phyloP scores from a whole-genome alignment of 2,113 vertebrate species.

The Phalacrocorax aristotelis region DNA sequence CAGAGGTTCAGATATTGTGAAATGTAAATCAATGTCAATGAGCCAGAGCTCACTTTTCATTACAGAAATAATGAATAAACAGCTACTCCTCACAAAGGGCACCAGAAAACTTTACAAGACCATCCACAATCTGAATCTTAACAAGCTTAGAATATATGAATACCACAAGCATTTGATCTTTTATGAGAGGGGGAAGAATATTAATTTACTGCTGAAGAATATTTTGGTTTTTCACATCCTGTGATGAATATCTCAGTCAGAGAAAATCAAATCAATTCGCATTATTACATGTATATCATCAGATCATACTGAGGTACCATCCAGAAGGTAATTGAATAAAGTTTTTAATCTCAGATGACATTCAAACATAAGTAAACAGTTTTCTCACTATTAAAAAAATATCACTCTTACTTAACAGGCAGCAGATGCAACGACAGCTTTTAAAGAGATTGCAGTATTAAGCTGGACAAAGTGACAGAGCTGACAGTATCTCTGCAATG shows the following conservation, averaged over 20 bases:
- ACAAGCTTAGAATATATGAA: background rate
- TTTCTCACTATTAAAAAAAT: background rate
- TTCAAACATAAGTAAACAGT: slow-evolving; percentile 22
- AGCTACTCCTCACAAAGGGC: background rate
- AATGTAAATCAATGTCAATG: background rate
- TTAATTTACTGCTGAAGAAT: slow-evolving; percentile 14
- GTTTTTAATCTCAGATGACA: slow-evolving; percentile 43
- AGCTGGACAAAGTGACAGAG: background rate
- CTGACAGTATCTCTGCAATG: background rate
- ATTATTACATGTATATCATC: background rate
- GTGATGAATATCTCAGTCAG: background rate
- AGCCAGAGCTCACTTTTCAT: background rate
- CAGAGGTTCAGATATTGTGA: background rate
- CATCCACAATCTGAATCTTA: background rate
- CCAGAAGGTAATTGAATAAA: slow-evolving; percentile 32
- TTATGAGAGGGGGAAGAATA: background rate
- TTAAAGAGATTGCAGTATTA: background rate
- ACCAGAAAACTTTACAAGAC: background rate
- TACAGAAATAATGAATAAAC: slow-evolving; percentile 33
- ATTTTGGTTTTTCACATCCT: background rate
- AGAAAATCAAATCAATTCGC: slow-evolving; percentile 7
- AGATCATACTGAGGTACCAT: background rate
- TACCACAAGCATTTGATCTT: background rate
- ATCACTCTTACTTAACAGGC: background rate
- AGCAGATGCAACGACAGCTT: background rate